phyloP scores from a whole-genome alignment of 1,140 invertebrate genomes.

The Aplysia californica region DNA sequence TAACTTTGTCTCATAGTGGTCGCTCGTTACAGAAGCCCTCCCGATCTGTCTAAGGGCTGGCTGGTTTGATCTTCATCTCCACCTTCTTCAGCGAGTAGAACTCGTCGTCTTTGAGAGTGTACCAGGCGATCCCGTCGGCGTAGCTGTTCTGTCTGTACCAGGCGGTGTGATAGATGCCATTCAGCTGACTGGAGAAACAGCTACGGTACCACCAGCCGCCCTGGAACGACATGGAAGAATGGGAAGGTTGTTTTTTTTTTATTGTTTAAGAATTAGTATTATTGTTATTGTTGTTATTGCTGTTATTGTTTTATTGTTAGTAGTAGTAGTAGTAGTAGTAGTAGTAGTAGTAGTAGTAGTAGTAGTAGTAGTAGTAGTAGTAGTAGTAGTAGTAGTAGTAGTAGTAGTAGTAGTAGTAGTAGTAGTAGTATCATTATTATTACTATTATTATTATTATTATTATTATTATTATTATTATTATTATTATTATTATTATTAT shows the following conservation, averaged over 20 bases:
- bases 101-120: slow-evolving; percentile 71
- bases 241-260: too few relatives aligned
- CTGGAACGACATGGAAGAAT: background rate
- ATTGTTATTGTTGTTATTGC: too few relatives aligned
- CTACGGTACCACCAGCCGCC: slow-evolving; percentile 77
- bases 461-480: too few relatives aligned
- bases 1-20: too few relatives aligned
- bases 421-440: background rate
- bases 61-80: slow-evolving; percentile 70
- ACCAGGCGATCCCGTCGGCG: slow-evolving; percentile 74
- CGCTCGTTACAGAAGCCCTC: too few relatives aligned
- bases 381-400: background rate
- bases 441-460: too few relatives aligned
- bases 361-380: background rate
- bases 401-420: background rate
- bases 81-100: slow-evolving; percentile 69
- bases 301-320: too few relatives aligned
- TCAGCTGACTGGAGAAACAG: slow-evolving; percentile 75
- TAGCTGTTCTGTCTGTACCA: slow-evolving; percentile 57
- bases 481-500: too few relatives aligned
- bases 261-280: too few relatives aligned
- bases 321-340: background rate
- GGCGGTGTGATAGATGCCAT: slow-evolving; percentile 71
- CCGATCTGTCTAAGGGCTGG: too few relatives aligned
- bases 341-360: background rate